Evolutionary conservation across 2,797 vertebrate genomes (phyloP).

Genomic region (Taenioides sp.): DNA sequence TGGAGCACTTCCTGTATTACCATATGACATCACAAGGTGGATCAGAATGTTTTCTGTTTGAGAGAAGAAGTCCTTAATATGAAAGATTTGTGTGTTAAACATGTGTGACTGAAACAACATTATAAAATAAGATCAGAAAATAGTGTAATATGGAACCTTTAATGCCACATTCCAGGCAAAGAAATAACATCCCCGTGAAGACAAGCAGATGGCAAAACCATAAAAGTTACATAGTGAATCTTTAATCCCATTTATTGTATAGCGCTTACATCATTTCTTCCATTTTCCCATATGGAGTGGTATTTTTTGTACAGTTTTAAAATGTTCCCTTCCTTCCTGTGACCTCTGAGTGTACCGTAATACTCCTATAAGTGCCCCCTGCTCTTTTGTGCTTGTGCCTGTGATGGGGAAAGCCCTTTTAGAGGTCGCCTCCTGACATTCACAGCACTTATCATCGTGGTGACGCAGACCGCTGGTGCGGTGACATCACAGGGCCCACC

Average conservation of each 20-base stretch:
- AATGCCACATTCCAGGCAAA: not conserved
- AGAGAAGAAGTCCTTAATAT: no score
- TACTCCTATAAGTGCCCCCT: slow-evolving; percentile 12
- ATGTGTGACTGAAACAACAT: no score
- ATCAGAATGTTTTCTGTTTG: no score
- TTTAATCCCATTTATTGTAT: not conserved
- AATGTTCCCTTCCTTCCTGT: slow-evolving; percentile 4
- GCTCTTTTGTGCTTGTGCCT: slow-evolving; percentile 7
- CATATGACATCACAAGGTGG: no score
- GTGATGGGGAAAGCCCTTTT: slow-evolving; percentile 24
- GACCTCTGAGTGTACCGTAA: not conserved
- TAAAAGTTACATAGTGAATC: not conserved
- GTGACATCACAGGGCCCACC: slow-evolving; percentile 39
- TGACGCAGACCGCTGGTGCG: slow-evolving; percentile 34
- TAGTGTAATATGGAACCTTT: no score
- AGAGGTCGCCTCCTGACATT: slow-evolving; percentile 29
- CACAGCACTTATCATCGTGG: slow-evolving; percentile 29
- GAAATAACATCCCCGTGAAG: not conserved
- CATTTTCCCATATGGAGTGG: not conserved
- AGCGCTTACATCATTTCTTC: not conserved
- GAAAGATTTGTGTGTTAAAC: no score
- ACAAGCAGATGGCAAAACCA: not conserved
- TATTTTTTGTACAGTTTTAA: not conserved
- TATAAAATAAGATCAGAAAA: no score
- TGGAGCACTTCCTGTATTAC: no score